Evolutionary conservation across 2,797 vertebrate genomes (phyloP), one percentile per base, ranked within the genome.

Genomic region (Catamblyrhynchus diadema): DNA sequence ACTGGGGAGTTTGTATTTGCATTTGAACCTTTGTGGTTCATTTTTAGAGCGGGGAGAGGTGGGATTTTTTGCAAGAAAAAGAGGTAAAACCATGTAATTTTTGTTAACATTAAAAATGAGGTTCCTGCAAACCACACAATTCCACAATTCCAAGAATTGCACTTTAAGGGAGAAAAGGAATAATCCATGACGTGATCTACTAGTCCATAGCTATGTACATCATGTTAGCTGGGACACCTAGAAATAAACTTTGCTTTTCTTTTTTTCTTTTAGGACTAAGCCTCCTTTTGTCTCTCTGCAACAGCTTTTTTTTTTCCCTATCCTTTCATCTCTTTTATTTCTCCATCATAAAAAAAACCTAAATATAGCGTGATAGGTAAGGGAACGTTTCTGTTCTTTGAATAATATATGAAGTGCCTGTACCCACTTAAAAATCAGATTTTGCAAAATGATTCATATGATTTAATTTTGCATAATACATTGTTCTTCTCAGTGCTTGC

Each of bases 391-490:
- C 71, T 89, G 56, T 85, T 83, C 87, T 91, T 94, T 81, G 70
- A 90, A 87, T 94, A 94, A 86, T 70, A 88, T n/a, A 41, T 94
- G 37, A 95, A 83, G 69, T 86, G 60, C 85, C n/a, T 92, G 85
- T 94, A 86, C 94, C 91, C 82, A 90, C 87, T 94, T 96, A 91
- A 95, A 95, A 93, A 91, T 85, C 79, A 77, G n/a, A 90, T 90
- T 91, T 91, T 93, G 57, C 65, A 69, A 91, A 91, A 61, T 96
- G 72, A 94, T 93, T 96, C 91, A 95, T 66, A 24, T 74, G 79
- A 88, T 77, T 92, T 94, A 80, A 91, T 82, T 96, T 93, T 88
- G 81, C 87, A 93, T 93, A 94, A 94, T 91, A 53, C 91, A 83
- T 95, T 95, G 72, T 95, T 95, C 94, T 94, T 45, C 33, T 74